Evolutionary conservation across 2,113 vertebrate genomes (phyloP).

Genomic region (rabbit (Oryctolagus cuniculus)): DNA sequence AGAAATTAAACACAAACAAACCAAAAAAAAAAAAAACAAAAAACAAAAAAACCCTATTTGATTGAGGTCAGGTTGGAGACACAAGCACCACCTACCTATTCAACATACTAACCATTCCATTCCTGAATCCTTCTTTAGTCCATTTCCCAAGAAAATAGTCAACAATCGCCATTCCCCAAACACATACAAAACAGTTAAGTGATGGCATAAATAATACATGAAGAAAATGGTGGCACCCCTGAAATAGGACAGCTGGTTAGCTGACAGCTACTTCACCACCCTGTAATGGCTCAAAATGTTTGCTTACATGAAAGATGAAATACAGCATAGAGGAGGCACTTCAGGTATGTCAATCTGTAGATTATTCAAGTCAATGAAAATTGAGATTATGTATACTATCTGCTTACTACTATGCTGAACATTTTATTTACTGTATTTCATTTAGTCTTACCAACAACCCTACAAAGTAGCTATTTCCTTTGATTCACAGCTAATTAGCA

Average conservation of each 20-base stretch:
- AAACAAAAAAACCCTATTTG: not conserved
- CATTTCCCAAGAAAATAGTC: not conserved
- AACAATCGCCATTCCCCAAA: not conserved
- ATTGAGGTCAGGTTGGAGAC: not conserved
- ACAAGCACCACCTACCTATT: not conserved
- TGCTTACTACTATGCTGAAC: not conserved
- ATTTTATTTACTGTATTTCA: not conserved
- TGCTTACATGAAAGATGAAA: not conserved
- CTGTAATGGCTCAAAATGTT: not conserved
- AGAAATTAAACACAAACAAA: not conserved
- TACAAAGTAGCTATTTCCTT: not conserved
- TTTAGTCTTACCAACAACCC: not conserved
- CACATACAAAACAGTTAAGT: not conserved
- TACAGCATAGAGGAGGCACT: not conserved
- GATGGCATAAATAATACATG: not conserved
- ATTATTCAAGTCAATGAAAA: not conserved
- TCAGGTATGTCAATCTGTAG: not conserved
- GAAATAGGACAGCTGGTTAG: not conserved
- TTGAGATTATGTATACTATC: not conserved
- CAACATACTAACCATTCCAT: not conserved
- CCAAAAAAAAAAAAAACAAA: not conserved
- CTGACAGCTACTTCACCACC: not conserved
- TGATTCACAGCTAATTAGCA: constrained; percentile 14
- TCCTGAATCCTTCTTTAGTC: not conserved
- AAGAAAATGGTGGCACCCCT: not conserved